Evolutionary conservation across 2,888 invertebrate genomes (phyloP).

Genomic region (Crioceris asparagi): DNA sequence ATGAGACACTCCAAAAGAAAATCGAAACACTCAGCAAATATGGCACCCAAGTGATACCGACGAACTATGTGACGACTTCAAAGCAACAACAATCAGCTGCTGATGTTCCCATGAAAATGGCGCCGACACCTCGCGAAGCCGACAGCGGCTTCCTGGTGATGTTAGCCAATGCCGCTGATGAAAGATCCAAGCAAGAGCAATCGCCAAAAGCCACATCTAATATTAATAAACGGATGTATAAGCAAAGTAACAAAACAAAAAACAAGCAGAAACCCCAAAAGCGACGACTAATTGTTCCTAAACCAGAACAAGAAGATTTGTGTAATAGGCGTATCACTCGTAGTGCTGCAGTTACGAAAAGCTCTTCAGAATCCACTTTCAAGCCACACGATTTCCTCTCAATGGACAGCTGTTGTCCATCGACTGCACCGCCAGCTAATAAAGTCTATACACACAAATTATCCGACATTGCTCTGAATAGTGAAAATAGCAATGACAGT

Average conservation of each 20-base stretch:
- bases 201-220: too few species aligned
- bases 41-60: too few species aligned
- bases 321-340: conserved; percentile 2
- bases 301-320: not conserved
- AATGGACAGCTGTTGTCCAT: not conserved
- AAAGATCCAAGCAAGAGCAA: too few species aligned
- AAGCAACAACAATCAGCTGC: too few species aligned
- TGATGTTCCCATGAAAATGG: too few species aligned
- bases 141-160: too few species aligned
- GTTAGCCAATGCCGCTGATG: too few species aligned
- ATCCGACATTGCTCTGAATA: conserved; percentile 4
- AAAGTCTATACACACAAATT: conserved; percentile 4
- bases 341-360: conserved; percentile 1
- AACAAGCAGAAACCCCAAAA: not conserved
- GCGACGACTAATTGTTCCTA: not conserved
- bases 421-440: conserved; percentile 3
- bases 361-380: not conserved
- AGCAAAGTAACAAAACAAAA: not conserved
- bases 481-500: conserved; percentile 19
- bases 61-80: too few species aligned
- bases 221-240: not conserved
- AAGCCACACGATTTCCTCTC: conserved; percentile 7
- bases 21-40: too few species aligned
- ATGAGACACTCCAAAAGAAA: too few species aligned
- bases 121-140: too few species aligned